Evolutionary conservation across 2,888 invertebrate genomes (phyloP), one percentile per base, ranked within the genome.

Genomic region (Drosophila subquinaria): DNA sequence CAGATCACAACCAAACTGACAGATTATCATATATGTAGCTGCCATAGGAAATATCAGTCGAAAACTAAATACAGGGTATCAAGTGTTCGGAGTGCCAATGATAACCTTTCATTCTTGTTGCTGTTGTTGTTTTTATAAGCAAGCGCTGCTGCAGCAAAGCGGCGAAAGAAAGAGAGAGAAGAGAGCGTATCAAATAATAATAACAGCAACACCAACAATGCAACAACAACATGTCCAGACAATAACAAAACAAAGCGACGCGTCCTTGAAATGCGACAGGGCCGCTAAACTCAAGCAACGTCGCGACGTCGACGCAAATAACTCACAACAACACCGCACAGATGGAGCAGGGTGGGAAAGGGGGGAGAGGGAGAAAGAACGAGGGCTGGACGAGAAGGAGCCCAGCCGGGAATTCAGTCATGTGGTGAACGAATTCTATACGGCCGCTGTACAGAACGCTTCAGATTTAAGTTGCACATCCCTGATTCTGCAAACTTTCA

Each of bases 211-310:
- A 53, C 17, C 23, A 23, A 4, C 23, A 23, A 23, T 3, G 23
- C 23, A 23, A 27, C 45, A 62, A 56, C 78, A 72, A 70, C 55
- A 78, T 70, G 76, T 84, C 85, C 89, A 86, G 89, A 85, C 89
- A 89, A 87, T 79, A 89, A 88, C 88, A 88, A 81, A 84, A 79
- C 88, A 87, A 80, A 77, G 71, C 77, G 65, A 13, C 65, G 67
- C 80, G 86, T 86, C 86, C 86, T 86, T 86, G 86, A 88, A 89
- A 80, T 66, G 70, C 82, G 77, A 74, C 78, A 87, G 86, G 85
- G 86, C 85, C 86, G 84, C 76, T 84, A 84, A 84, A 84, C 84
- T 85, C 88, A 23, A 76, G 68, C 81, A 55, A 40, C 79, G 62
- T 38, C 38, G 55, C 62, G 52, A 45, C 71, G 50, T 48, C 78